Conservation (phyloP, 2,888 invertebrate genomes). For the Neoscelio sp. region DNA sequence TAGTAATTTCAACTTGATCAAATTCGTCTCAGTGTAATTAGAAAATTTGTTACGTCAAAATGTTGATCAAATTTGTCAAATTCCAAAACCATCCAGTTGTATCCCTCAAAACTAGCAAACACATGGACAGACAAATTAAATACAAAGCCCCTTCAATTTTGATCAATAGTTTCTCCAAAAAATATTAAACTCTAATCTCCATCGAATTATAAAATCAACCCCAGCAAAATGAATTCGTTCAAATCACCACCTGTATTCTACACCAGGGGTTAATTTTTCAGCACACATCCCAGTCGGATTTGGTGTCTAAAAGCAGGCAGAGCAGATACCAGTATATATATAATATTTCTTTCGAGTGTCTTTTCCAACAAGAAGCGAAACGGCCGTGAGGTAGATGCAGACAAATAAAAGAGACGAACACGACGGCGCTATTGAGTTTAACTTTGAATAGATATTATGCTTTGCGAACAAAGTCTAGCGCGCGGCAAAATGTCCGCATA, state of each 20-base stretch:
- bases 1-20: too few relatives aligned
- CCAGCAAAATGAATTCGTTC: neutral
- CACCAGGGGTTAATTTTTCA: neutral
- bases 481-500: conserved; percentile 33
- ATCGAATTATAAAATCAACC: too few relatives aligned
- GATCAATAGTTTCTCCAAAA: too few relatives aligned
- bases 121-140: too few relatives aligned
- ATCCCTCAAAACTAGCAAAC: too few relatives aligned
- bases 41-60: too few relatives aligned
- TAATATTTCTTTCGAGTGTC: conserved; percentile 13
- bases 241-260: neutral
- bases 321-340: neutral
- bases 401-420: conserved; percentile 21
- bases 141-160: too few relatives aligned
- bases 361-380: conserved; percentile 8
- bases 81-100: too few relatives aligned
- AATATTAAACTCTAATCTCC: too few relatives aligned
- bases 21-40: too few relatives aligned
- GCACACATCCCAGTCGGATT: conserved; percentile 1
- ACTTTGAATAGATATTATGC: conserved; percentile 45
- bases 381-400: conserved; percentile 11
- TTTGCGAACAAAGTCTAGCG: conserved; percentile 28
- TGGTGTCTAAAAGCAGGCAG: neutral
- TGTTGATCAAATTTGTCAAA: too few relatives aligned
- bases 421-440: conserved; percentile 40